Evolutionary conservation across 1,140 invertebrate species (phyloP), one percentile per base, ranked within the genome.

Genomic region (Grapholita molesta): DNA sequence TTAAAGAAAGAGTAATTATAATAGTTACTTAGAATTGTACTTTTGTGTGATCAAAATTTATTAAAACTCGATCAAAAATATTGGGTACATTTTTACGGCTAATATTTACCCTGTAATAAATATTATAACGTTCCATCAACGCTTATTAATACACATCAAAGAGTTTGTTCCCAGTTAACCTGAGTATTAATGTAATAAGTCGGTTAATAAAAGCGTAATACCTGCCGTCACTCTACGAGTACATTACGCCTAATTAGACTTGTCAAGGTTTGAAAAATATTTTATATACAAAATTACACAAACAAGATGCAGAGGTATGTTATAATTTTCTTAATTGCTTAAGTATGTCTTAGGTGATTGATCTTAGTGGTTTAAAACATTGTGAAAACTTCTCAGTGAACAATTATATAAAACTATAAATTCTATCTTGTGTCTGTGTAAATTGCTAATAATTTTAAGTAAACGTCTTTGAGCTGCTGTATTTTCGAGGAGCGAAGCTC

Each of bases 71-170:
- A n/a, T n/a, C n/a, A n/a, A n/a, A n/a, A n/a, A n/a, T n/a, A n/a
- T n/a, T n/a, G n/a, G n/a, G n/a, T n/a, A n/a, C n/a, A n/a, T n/a
- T n/a, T n/a, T n/a, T n/a, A n/a, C n/a, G n/a, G 15, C 21, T 53
- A 24, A 57, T 25, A 24, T 38, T 11, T n/a, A 12, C 23, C 52
- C 8, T 23, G 23, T 21, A 21, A 53, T 53, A 53, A 53, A 53
- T 23, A 53, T 53, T 21, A 3, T 21, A 21, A n/a, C 15, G 15
- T 21, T 52, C 52, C 52, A 53, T 53, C 9, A 53, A 23, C 42
- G 42, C 48, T 53, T 53, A 53, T 55, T 21, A 55, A 55, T 55
- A 55, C 24, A 55, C 53, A 57, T 57, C 23, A 57, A 57, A 57
- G 53, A 57, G 4, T 57, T 57, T 53, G 21, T 1, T 57, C 12